Evolutionary conservation across 92 coral and sea anemone genomes (phyloP).

Genomic region (Hydrozoanthus gracilis): DNA sequence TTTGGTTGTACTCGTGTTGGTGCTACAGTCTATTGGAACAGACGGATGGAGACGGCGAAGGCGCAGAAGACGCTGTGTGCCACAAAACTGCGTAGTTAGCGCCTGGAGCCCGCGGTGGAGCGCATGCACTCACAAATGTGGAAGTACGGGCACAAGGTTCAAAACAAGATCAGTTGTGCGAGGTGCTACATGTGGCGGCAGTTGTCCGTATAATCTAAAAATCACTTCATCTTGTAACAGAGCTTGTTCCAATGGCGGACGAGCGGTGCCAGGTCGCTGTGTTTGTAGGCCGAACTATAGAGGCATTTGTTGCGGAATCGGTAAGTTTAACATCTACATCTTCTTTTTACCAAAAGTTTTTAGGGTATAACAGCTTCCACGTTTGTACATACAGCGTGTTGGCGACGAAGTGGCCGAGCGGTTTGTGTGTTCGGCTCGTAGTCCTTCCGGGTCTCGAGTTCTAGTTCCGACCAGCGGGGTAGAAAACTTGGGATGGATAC

Average conservation of each 20-base stretch:
- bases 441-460: too few species aligned
- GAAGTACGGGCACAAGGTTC: constrained; percentile 11
- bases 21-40: neutral
- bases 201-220: neutral
- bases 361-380: neutral
- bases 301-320: constrained; percentile 30
- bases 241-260: constrained; percentile 28
- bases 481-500: too few species aligned
- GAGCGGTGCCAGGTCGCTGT: constrained; percentile 33
- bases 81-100: constrained; percentile 19
- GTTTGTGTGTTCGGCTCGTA: too few species aligned
- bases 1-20: neutral
- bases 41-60: constrained; percentile 43
- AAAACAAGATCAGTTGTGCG: constrained; percentile 2
- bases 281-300: constrained; percentile 30
- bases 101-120: constrained; percentile 22
- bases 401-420: too few species aligned
- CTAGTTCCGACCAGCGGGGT: too few species aligned
- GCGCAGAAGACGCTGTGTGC: constrained; percentile 5
- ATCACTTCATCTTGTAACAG: constrained; percentile 18
- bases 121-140: constrained; percentile 18
- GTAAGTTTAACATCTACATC: neutral
- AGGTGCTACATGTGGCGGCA: constrained; percentile 22
- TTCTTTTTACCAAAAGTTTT: too few species aligned
- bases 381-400: too few species aligned